These are phyloP conservation scores for Bos indicus DNA, from an alignment of 2,113 vertebrate genomes.

Conservation along the genomic window DNA sequence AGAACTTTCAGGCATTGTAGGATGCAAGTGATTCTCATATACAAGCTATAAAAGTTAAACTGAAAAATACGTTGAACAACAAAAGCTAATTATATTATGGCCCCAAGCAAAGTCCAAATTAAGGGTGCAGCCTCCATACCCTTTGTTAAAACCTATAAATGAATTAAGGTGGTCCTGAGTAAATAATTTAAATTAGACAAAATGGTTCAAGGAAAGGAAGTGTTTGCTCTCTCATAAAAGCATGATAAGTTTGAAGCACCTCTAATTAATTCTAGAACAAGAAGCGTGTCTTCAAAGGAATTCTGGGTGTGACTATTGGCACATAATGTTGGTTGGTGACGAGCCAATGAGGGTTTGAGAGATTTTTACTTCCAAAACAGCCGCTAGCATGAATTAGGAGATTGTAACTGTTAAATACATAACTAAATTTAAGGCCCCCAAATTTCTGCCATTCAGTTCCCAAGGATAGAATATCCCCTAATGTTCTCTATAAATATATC, in stretches of 20 bases:
- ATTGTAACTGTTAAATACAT: background rate
- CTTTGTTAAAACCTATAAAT: background rate
- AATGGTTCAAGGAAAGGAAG: background rate
- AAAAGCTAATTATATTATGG: background rate
- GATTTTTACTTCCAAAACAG: background rate
- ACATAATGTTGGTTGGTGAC: background rate
- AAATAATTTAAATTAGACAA: constrained; percentile 31
- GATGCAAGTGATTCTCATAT: background rate
- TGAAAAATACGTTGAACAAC: background rate
- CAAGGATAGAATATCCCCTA: background rate
- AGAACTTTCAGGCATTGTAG: background rate
- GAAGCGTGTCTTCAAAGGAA: background rate
- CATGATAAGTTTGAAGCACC: background rate
- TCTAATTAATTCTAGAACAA: constrained; percentile 6
- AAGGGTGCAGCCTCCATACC: background rate
- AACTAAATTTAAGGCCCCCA: background rate
- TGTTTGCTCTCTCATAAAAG: background rate
- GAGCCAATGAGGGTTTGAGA: background rate
- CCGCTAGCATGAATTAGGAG: background rate
- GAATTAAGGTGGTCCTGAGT: background rate
- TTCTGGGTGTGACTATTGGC: background rate
- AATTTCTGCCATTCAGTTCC: background rate
- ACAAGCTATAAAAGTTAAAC: background rate
- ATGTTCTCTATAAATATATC: background rate
- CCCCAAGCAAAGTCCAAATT: background rate